Conservation (phyloP, 2,797 vertebrate species). For the Okamejei kenojei region DNA sequence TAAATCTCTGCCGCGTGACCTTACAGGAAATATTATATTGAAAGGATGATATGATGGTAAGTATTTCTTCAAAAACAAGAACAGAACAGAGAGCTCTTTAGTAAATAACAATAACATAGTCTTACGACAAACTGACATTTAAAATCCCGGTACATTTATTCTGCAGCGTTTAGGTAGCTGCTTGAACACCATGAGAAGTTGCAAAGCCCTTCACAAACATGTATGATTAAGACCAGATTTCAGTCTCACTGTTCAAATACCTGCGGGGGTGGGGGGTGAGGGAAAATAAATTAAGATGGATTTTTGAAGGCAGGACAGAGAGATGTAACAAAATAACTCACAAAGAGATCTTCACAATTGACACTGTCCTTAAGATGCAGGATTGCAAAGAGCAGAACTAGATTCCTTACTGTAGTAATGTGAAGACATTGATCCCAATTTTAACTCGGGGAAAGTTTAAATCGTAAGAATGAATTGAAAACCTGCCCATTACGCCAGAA, state of each 20-base stretch:
- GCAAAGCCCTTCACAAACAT: neutral
- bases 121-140: neutral
- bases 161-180: neutral
- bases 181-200: neutral
- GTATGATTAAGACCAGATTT: neutral
- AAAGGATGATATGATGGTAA: neutral
- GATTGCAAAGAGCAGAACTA: neutral
- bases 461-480: neutral
- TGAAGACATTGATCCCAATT: neutral
- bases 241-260: neutral
- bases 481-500: neutral
- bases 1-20: conserved; percentile 23
- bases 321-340: neutral
- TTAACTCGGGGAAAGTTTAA: neutral
- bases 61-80: neutral
- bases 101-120: conserved; percentile 2
- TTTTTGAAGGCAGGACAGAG: neutral
- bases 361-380: neutral
- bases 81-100: neutral
- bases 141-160: neutral
- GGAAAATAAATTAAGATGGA: neutral
- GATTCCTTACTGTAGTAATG: neutral
- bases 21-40: neutral
- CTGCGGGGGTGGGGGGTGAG: too few relatives aligned
- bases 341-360: neutral